A percentile compares a stretch with the other conserved stretches of the same genome.
Conservation (phyloP, 1,140 invertebrate genomes). For the Drosophila busckii region DNA sequence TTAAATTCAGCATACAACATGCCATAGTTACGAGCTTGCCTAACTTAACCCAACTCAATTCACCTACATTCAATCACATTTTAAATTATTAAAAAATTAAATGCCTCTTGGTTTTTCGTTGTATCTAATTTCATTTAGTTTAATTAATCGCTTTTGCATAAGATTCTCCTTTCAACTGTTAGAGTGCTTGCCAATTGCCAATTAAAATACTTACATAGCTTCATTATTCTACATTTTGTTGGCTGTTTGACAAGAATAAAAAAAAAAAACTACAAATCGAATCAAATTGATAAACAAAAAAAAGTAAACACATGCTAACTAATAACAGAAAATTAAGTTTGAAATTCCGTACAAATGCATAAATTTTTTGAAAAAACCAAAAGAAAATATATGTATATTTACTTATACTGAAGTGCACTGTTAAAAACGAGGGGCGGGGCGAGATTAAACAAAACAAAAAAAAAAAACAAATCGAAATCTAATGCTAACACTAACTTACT, state of each 20-base stretch:
- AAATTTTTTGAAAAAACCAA: constrained; percentile 48
- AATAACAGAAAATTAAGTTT: constrained; percentile 75
- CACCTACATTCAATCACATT: not conserved
- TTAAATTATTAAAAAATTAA: too few relatives aligned
- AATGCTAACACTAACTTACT: constrained; percentile 28
- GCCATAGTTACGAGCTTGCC: constrained; percentile 19
- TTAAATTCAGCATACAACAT: constrained; percentile 26
- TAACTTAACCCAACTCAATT: not conserved
- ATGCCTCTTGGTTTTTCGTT: too few relatives aligned
- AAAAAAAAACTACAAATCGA: constrained; percentile 44
- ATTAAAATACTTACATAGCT: constrained; percentile 59
- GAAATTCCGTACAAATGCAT: constrained; percentile 70
- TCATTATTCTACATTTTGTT: constrained; percentile 75
- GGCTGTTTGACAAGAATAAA: constrained; percentile 73
- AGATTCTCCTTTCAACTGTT: constrained; percentile 24
- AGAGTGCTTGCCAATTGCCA: constrained; percentile 45
- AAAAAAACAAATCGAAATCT: constrained; percentile 19
- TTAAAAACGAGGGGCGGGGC: constrained; percentile 77
- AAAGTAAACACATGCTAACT: constrained; percentile 47
- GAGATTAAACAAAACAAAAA: constrained; percentile 68
- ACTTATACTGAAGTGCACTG: constrained; percentile 78
- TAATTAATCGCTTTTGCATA: too few relatives aligned
- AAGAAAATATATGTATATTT: constrained; percentile 52
- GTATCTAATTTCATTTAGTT: too few relatives aligned
- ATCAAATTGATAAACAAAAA: constrained; percentile 15